Evolutionary conservation across 2,113 vertebrate species (phyloP), one percentile per base, ranked within the genome.

Genomic region (Indri indri): DNA sequence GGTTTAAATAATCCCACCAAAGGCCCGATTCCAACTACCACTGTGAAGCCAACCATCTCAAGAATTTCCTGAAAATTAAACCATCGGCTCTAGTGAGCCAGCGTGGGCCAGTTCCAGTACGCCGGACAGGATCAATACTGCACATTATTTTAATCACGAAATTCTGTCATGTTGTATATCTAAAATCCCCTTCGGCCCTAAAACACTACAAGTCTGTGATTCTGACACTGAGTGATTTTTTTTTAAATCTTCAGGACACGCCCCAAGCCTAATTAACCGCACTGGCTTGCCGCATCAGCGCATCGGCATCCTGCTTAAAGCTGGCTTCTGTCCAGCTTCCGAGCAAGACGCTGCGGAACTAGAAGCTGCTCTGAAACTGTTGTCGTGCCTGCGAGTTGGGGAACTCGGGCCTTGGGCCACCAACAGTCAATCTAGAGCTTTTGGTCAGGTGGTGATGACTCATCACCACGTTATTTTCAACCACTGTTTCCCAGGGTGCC

Each of bases 401-500:
- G 97, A 95, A 74, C 94, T 90, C 84, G 6, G 94, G 95, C 82
- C 90, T 97, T 92, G 89, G 68, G 90, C 85, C 88, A 52, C 52
- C 40, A 86, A 34, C 3, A 88, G 73, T 93, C 82, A 89, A 73
- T 63, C 34, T 66, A 84, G 89, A 97, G 71, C 73, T 76, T 32
- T 65, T 92, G 97, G 87, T 89, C 17, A 3, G 94, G 22, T 32
- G 88, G 16, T 8, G 4, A 40, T 98, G 97, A 98, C 61, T 98
- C 98, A 98, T 92, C 63, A 40, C 80, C 93, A 0, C 18, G 54
- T 95, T 96, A 97, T 98, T 98, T 98, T 96, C 86, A 91, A 95
- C 77, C 94, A 18, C 5, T 77, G 98, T 97, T 98, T 98, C 98
- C 98, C 97, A 96, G 98, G 98, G 97, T 92, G 0, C 95, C 96